Percentiles rank a stretch among this genome's conserved stretches.
These are phyloP conservation scores for Drosophila yooni DNA, from an alignment of 2,888 invertebrate genomes.

Conservation along the genomic window DNA sequence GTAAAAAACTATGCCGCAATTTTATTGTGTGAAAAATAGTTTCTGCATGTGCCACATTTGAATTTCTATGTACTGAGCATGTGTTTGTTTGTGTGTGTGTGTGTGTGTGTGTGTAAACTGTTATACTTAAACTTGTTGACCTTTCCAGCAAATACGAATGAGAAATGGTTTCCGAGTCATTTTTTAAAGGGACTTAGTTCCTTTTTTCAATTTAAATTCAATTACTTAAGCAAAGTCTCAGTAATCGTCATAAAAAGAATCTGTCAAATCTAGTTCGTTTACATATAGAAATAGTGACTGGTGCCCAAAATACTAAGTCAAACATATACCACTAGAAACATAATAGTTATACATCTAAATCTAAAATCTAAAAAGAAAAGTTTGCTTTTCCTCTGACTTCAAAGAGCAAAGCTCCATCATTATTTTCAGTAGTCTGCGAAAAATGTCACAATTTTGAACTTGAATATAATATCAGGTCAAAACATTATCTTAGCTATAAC, in stretches of 20 bases:
- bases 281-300: neutral
- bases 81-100: neutral
- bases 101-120: neutral
- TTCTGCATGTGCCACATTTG: conserved; percentile 7
- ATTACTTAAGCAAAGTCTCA: neutral
- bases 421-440: neutral
- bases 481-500: neutral
- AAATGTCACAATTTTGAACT: neutral
- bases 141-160: conserved; percentile 39
- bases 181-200: neutral
- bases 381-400: neutral
- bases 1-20: conserved; percentile 57
- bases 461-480: neutral
- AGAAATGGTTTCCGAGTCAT: neutral
- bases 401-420: neutral
- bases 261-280: neutral
- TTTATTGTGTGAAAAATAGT: conserved; percentile 63
- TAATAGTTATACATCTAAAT: neutral
- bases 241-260: neutral
- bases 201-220: conserved; percentile 8
- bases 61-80: neutral
- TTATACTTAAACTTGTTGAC: conserved; percentile 51
- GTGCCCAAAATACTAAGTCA: neutral
- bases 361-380: neutral
- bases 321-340: neutral